These are phyloP conservation scores for Tetranychus cinnabarinus DNA, from an alignment of 1,140 invertebrate genomes.

Conservation along the genomic window DNA sequence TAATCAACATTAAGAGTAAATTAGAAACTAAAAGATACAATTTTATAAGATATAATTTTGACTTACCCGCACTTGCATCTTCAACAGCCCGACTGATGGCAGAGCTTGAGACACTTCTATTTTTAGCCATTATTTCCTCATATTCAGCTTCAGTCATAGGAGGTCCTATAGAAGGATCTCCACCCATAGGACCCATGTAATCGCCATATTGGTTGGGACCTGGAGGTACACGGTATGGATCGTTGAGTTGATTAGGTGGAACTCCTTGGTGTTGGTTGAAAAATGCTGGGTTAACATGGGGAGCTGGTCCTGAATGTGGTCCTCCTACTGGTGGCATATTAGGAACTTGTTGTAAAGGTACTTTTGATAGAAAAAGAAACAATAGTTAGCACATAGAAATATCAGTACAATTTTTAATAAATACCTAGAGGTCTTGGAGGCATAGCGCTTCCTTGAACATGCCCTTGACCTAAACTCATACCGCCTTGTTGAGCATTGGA, in stretches of 20 bases:
- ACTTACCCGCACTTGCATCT: conserved; percentile 49
- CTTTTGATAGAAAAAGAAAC: background rate
- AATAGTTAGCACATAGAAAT: background rate
- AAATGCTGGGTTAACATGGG: conserved; percentile 88
- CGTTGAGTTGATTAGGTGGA: background rate
- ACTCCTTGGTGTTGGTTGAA: conserved; percentile 34
- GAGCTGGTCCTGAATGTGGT: conserved; percentile 19
- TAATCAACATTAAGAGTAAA: too few relatives aligned
- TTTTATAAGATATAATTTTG: background rate
- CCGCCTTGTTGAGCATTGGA: background rate
- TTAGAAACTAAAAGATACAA: background rate
- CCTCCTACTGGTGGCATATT: conserved; percentile 11
- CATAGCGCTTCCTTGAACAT: background rate
- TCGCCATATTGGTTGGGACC: conserved; percentile 4
- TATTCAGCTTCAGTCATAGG: conserved; percentile 26
- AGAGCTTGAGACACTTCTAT: conserved; percentile 84
- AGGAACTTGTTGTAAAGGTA: conserved; percentile 2
- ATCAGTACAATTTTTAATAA: background rate
- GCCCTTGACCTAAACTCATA: conserved; percentile 1
- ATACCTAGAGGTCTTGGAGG: background rate
- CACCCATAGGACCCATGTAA: conserved; percentile 8
- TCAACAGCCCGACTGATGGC: conserved; percentile 89
- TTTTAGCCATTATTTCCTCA: conserved; percentile 91
- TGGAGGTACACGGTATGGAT: background rate
- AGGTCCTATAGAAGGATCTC: background rate